These are phyloP conservation scores for Platygyra sinensis DNA, from an alignment of 64 coral and sea anemone genomes.

Conservation along the genomic window DNA sequence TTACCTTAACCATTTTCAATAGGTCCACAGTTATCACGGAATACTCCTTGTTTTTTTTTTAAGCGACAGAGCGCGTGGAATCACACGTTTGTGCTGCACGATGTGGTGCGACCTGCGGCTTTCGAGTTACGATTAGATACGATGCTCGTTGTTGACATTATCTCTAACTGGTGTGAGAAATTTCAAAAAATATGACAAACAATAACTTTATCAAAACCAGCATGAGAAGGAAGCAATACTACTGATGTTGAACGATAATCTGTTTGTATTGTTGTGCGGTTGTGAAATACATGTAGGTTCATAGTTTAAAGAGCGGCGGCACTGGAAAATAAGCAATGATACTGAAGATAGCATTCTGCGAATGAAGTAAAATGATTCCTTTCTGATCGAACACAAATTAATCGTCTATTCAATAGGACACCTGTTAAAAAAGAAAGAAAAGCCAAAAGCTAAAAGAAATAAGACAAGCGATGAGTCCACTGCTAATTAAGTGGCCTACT, in stretches of 20 bases:
- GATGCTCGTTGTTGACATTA: conserved; percentile 25
- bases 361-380: no score
- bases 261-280: no score
- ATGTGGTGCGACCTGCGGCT: conserved; percentile 19
- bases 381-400: background rate
- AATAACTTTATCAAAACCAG: background rate
- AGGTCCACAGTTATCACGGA: background rate
- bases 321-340: no score
- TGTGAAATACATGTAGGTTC: no score
- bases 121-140: conserved; percentile 16
- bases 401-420: background rate
- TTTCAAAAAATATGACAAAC: background rate
- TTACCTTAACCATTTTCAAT: conserved; percentile 18
- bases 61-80: background rate
- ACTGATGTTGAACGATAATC: no score
- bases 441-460: no score
- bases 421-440: background rate
- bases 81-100: background rate
- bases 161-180: conserved; percentile 18
- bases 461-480: no score
- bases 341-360: no score
- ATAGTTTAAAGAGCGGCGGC: no score
- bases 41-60: background rate
- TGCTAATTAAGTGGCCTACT: background rate
- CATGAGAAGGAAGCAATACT: no score